Conservation (phyloP, 2,797 vertebrate species). For the Hippocampus kuda region DNA sequence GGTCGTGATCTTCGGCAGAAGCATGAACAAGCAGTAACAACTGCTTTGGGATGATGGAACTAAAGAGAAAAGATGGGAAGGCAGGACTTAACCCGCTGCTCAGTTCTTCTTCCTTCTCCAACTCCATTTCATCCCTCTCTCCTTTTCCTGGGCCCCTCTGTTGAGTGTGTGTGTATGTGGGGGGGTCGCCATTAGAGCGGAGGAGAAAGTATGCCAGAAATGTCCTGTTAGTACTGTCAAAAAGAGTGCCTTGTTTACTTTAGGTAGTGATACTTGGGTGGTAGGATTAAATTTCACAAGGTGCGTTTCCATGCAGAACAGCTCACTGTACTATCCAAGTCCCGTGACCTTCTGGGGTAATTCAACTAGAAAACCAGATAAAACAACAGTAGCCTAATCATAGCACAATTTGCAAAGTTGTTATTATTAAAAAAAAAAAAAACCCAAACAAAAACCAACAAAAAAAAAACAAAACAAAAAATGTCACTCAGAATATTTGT, state of each 20-base stretch:
- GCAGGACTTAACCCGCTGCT: conserved; percentile 21
- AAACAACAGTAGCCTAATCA: not conserved
- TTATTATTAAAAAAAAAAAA: not conserved
- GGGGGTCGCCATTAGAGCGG: conserved; percentile 12
- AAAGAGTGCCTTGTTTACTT: conserved; percentile 56
- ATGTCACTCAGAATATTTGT: not conserved
- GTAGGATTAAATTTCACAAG: conserved; percentile 33
- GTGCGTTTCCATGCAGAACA: not conserved
- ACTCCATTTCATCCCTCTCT: conserved; percentile 21
- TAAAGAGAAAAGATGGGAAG: not conserved
- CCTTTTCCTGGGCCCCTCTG: conserved; percentile 54
- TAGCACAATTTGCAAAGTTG: not conserved
- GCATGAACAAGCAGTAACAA: conserved; percentile 6
- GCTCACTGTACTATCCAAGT: not conserved
- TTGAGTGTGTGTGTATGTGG: conserved; percentile 18
- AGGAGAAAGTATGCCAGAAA: conserved; percentile 68
- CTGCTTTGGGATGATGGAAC: conserved; percentile 15
- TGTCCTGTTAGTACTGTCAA: conserved; percentile 48
- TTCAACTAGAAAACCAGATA: not conserved
- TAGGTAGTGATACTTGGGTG: conserved; percentile 26
- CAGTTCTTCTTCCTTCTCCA: conserved; percentile 13
- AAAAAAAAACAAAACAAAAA: not conserved
- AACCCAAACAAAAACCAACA: not conserved
- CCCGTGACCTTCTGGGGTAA: not conserved
- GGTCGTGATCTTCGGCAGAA: conserved; percentile 3